phyloP scores from a whole-genome alignment of 2,888 invertebrate genomes.

The Apamea monoglypha region DNA sequence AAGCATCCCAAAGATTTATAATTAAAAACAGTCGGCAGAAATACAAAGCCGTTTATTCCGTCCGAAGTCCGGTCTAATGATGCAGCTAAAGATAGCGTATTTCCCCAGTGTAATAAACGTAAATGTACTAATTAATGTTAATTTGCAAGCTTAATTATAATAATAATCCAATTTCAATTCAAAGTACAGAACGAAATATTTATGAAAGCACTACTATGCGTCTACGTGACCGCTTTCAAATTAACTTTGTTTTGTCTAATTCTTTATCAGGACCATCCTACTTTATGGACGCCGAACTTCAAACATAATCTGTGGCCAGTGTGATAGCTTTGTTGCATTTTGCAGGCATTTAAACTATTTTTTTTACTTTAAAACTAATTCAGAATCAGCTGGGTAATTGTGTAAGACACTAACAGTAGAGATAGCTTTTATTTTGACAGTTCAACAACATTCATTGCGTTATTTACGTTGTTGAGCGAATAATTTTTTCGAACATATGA shows the following conservation, averaged over 20 bases:
- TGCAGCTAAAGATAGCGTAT: conserved; percentile 20
- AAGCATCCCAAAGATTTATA: not conserved
- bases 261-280: conserved; percentile 27
- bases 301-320: not conserved
- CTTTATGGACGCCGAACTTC: conserved; percentile 9
- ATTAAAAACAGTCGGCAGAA: conserved; percentile 7
- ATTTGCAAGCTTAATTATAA: conserved; percentile 66
- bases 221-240: conserved; percentile 63
- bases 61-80: conserved; percentile 22
- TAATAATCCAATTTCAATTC: conserved; percentile 71
- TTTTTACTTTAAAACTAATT: not conserved
- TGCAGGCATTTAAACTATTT: not conserved
- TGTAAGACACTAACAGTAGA: not conserved
- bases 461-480: not conserved
- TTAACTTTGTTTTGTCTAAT: conserved; percentile 56
- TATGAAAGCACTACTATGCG: conserved; percentile 45
- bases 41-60: conserved; percentile 29
- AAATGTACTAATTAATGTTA: conserved; percentile 48
- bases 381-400: not conserved
- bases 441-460: not conserved
- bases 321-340: not conserved
- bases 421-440: not conserved
- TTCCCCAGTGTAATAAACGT: conserved; percentile 36
- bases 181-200: conserved; percentile 60
- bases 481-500: not conserved